Evolutionary conservation across 2,797 vertebrate genomes (phyloP).

Genomic region (Carapus acus): DNA sequence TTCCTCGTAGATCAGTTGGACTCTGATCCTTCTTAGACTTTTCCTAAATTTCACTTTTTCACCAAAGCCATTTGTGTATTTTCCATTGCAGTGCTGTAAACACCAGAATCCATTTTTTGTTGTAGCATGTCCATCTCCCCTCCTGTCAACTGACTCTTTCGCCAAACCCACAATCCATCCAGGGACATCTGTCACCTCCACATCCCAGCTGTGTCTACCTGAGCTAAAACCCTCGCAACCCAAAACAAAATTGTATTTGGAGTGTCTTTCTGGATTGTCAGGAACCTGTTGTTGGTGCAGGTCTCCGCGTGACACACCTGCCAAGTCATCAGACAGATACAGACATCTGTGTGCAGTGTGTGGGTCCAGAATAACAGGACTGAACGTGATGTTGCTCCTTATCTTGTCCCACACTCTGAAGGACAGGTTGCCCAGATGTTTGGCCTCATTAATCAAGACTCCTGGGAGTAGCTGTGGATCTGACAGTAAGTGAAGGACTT

Average conservation of each 20-base stretch:
- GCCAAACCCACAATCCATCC: slow-evolving; percentile 19
- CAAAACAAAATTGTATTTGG: rapidly evolving
- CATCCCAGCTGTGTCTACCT: slow-evolving; percentile 47
- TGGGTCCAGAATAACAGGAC: slow-evolving; percentile 37
- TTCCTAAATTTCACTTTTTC: slow-evolving; percentile 8
- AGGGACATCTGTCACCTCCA: slow-evolving; percentile 40
- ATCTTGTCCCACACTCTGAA: slow-evolving; percentile 41
- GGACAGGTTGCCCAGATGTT: slow-evolving; percentile 23
- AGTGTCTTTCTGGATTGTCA: slow-evolving; percentile 34
- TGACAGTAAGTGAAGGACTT: slow-evolving; percentile 16
- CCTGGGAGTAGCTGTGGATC: slow-evolving; percentile 31
- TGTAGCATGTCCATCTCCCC: neutral
- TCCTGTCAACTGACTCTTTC: slow-evolving; percentile 28
- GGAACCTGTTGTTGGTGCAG: slow-evolving; percentile 6
- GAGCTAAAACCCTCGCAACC: slow-evolving; percentile 43
- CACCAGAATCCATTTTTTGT: no score
- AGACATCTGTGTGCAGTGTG: slow-evolving; percentile 4
- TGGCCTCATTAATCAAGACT: slow-evolving; percentile 35
- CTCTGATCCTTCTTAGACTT: slow-evolving; percentile 31
- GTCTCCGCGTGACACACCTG: slow-evolving; percentile 13
- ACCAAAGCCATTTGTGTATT: neutral
- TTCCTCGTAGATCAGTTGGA: slow-evolving; percentile 37
- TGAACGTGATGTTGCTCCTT: slow-evolving; percentile 24
- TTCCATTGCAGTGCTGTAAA: no score
- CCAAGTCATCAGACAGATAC: slow-evolving; percentile 36